Percentiles rank a stretch among this genome's conserved stretches.
These are phyloP conservation scores for Aulostomus chinensis DNA, from an alignment of 2,797 vertebrate species.

Conservation along the genomic window DNA sequence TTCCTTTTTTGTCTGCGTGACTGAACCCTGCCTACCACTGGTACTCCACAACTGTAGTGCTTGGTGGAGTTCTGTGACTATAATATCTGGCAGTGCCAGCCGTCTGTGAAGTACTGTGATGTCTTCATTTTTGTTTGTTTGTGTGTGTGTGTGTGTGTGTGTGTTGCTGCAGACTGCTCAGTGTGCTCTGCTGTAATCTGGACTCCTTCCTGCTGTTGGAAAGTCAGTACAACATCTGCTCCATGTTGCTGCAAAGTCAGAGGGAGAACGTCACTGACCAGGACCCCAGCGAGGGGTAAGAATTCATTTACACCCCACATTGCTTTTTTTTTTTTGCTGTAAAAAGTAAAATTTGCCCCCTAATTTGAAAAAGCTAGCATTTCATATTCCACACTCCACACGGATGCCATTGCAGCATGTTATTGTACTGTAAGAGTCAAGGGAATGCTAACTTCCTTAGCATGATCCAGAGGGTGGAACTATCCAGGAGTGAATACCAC, in stretches of 20 bases:
- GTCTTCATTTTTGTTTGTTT: too few species aligned
- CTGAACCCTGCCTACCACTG: not conserved
- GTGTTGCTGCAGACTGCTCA: constrained; percentile 85
- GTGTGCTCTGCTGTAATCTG: constrained; percentile 89
- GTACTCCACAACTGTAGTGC: too few species aligned
- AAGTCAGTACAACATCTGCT: constrained; percentile 88
- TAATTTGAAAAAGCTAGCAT: too few species aligned
- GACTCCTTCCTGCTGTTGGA: constrained; percentile 91
- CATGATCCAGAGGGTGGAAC: too few species aligned
- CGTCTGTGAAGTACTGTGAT: constrained; percentile 9
- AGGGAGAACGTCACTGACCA: constrained; percentile 82
- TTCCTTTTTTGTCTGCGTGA: constrained; percentile 24
- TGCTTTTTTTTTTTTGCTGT: too few species aligned
- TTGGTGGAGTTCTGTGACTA: not conserved
- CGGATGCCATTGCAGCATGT: too few species aligned
- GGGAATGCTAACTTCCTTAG: too few species aligned
- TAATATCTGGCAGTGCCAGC: constrained; percentile 27
- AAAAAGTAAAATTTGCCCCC: not conserved
- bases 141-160: constrained; percentile 25
- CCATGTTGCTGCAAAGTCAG: constrained; percentile 87
- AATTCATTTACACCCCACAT: not conserved
- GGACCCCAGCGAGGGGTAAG: constrained; percentile 74
- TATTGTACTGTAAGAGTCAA: too few species aligned
- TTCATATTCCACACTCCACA: too few species aligned
- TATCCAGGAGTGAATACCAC: too few species aligned